Evolutionary conservation across 2,113 vertebrate genomes (phyloP), one percentile per base, ranked within the genome.

Genomic region (Quiscalus mexicanus): DNA sequence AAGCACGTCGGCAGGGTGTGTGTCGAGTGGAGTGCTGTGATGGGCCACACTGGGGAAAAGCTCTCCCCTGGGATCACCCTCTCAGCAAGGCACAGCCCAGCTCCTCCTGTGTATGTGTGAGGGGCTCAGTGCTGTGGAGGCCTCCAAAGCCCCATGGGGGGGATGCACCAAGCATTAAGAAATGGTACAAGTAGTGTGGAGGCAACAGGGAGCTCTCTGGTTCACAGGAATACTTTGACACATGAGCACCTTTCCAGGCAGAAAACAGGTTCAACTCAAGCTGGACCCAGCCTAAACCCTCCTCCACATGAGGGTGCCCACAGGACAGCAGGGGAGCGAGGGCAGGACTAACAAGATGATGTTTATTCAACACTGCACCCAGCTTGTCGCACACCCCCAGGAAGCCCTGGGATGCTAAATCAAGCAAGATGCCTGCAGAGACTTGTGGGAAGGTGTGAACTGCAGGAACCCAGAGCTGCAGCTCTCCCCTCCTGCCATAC

Each of bases 171-270:
- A 56, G 64, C 76, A 16, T 56, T 12, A 24, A 0, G 3, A 84
- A 67, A 58, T 18, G 44, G 64, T 74, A 37, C 0, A 0, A 41
- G 35, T 5, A 35, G 50, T 1, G 0, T 1, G 1, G 17, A 76
- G 31, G 35, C 62, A 85, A 63, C 1, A 2, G 33, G 55, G 31
- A 88, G 33, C 31, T 58, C 64, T 58, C 56, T 49, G 42, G 8
- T n/a, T 69, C 2, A 1, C 23, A 35, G 55, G 31, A 47, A 77
- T 45, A 44, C 15, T 67, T 35, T 0, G 1, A 41, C 20, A 59
- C 1, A 5, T 6, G 11, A 86, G 35, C 63, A 87, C 15, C 25
- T 80, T 28, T 10, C 6, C 17, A 69, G 44, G n/a, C 52, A 79
- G 35, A n/a, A 19, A 86, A 67, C 33, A 59, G 14, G 16, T 23